These are phyloP conservation scores for Nomada lathburiana DNA, from an alignment of 2,888 invertebrate species.

Conservation along the genomic window DNA sequence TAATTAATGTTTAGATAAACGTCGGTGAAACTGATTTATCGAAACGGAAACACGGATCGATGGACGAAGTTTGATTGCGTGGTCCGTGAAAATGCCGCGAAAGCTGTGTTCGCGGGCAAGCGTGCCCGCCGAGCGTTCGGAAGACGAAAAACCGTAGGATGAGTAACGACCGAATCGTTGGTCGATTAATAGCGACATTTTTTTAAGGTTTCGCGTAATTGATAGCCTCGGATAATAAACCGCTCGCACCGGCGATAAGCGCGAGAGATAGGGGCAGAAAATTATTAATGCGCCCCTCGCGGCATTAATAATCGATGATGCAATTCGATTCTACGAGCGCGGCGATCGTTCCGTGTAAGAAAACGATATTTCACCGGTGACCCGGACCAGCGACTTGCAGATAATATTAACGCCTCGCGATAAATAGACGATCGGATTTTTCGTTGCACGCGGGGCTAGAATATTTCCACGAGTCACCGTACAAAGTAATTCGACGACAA, in stretches of 20 bases:
- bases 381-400: background rate
- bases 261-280: constrained; percentile 56
- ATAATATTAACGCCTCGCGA: too few relatives aligned
- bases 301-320: constrained; percentile 66
- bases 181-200: constrained; percentile 64
- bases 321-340: constrained; percentile 42
- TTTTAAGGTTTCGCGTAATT: constrained; percentile 64
- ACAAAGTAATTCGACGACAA: constrained; percentile 40
- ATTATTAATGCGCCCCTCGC: constrained; percentile 64
- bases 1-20: constrained; percentile 31
- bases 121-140: constrained; percentile 10
- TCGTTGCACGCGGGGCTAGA: too few relatives aligned
- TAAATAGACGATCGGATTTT: too few relatives aligned
- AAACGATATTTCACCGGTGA: constrained; percentile 8
- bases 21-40: constrained; percentile 14
- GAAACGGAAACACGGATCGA: constrained; percentile 5
- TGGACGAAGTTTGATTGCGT: constrained; percentile 14
- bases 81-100: constrained; percentile 34
- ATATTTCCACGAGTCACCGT: background rate
- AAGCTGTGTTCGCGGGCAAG: constrained; percentile 2
- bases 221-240: constrained; percentile 70
- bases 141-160: constrained; percentile 52
- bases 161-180: constrained; percentile 67
- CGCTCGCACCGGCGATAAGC: constrained; percentile 60
- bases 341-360: background rate